Percentiles rank a stretch among this genome's conserved stretches.
Evolutionary conservation across 2,113 vertebrate species (phyloP).

Genomic region (Cranoglanis bouderius): DNA sequence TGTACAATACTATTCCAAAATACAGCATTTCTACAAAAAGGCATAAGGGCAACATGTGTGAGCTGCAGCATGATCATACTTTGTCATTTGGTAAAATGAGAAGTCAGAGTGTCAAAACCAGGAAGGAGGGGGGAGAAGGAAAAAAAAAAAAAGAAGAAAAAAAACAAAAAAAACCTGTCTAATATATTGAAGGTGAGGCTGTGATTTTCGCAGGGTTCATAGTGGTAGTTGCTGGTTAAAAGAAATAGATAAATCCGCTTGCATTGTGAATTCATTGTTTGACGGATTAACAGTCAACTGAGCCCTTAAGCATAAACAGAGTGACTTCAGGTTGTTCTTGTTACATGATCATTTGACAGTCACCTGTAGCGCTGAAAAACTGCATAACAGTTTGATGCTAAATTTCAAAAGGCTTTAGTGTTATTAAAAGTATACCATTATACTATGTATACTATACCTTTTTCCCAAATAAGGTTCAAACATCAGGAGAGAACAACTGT

Average conservation of each 20-base stretch:
- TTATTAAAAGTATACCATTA: neutral
- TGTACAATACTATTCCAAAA: slow-evolving; percentile 27
- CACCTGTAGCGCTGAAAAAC: neutral
- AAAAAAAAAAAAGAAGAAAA: too few relatives aligned
- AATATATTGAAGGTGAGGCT: neutral
- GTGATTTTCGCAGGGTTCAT: neutral
- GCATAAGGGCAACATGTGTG: slow-evolving; percentile 37
- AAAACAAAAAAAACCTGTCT: neutral
- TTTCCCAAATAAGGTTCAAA: neutral
- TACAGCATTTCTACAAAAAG: slow-evolving; percentile 44
- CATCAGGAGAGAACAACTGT: neutral
- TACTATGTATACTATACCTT: neutral
- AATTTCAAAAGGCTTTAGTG: slow-evolving; percentile 31
- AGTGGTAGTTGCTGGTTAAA: neutral
- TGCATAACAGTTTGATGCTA: slow-evolving; percentile 9
- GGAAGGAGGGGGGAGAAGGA: neutral
- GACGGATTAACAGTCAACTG: slow-evolving; percentile 36
- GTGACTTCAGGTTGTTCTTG: slow-evolving; percentile 6
- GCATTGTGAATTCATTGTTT: neutral
- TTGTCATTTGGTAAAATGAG: slow-evolving; percentile 36
- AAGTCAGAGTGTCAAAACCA: neutral
- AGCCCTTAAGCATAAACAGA: slow-evolving; percentile 25
- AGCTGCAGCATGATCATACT: slow-evolving; percentile 37
- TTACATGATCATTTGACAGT: neutral
- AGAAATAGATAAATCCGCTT: neutral